Conservation (phyloP, 1,140 invertebrate species). For the Acyrthosiphon pisum region DNA sequence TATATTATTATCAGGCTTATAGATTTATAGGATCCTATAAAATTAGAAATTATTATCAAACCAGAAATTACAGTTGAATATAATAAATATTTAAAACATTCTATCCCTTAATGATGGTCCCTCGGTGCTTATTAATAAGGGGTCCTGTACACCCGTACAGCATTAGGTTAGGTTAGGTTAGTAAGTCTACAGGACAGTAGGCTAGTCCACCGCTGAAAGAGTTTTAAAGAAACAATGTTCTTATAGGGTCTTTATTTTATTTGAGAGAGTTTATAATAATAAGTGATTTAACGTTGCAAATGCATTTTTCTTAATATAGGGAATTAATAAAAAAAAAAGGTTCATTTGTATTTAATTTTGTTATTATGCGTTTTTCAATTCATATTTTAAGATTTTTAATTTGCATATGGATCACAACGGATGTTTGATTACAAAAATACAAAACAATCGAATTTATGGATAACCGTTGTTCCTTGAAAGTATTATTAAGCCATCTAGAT, state of each 20-base stretch:
- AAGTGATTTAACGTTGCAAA: neutral
- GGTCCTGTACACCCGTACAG: too few relatives aligned
- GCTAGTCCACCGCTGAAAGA: too few relatives aligned
- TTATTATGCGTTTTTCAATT: neutral
- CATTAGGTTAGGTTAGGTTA: too few relatives aligned
- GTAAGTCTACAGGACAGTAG: too few relatives aligned
- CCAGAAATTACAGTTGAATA: too few relatives aligned
- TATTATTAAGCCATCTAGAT: neutral
- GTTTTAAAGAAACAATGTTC: neutral
- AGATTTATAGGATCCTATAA: too few relatives aligned
- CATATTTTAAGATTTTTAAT: neutral
- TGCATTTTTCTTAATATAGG: neutral
- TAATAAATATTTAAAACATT: too few relatives aligned
- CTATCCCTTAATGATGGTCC: too few relatives aligned
- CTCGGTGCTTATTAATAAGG: too few relatives aligned
- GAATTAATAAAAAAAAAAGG: neutral
- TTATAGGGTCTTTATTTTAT: neutral
- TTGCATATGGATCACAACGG: neutral
- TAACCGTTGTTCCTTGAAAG: neutral
- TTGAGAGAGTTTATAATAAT: neutral
- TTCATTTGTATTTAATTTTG: too few relatives aligned
- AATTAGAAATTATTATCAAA: too few relatives aligned
- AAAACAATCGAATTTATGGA: neutral
- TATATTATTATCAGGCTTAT: too few relatives aligned
- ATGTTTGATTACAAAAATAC: neutral